Percentiles rank a stretch among this genome's conserved stretches.
These are phyloP conservation scores for Lasioglossum pauxillum DNA, from an alignment of 2,888 invertebrate genomes.

Conservation along the genomic window DNA sequence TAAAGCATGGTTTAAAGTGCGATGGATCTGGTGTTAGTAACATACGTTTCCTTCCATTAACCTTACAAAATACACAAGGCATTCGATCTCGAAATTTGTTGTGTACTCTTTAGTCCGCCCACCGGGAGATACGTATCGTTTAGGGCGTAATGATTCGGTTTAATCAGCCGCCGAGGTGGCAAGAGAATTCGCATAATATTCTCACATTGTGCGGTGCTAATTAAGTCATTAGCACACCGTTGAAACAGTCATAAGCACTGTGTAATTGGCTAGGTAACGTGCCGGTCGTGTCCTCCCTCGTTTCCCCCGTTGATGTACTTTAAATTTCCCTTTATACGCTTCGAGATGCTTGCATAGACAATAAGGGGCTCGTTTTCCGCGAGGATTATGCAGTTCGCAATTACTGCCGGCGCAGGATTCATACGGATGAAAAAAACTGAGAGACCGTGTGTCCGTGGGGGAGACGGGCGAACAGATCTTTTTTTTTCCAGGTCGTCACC, in stretches of 20 bases:
- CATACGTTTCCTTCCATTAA: neutral
- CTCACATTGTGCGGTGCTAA: constrained; percentile 19
- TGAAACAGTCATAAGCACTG: constrained; percentile 22
- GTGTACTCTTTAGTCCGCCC: neutral
- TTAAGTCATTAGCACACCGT: constrained; percentile 28
- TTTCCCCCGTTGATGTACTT: constrained; percentile 27
- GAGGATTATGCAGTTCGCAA: constrained; percentile 24
- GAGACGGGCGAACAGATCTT: neutral
- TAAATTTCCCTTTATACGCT: constrained; percentile 32
- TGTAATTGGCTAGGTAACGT: constrained; percentile 22
- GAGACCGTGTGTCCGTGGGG: neutral
- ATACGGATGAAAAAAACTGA: neutral
- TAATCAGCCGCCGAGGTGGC: neutral
- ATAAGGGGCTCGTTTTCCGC: constrained; percentile 38
- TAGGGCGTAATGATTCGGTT: constrained; percentile 28
- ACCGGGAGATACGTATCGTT: neutral
- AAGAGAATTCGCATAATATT: constrained; percentile 13
- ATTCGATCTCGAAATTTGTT: neutral
- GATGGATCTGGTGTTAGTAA: neutral
- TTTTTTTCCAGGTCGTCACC: neutral
- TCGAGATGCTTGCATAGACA: constrained; percentile 55
- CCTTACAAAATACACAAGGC: neutral
- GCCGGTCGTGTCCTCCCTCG: constrained; percentile 10
- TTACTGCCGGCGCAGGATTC: constrained; percentile 23
- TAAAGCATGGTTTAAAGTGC: neutral